A percentile compares a stretch with the other conserved stretches of the same genome.
These are phyloP conservation scores for Oenanthe melanoleuca DNA, from an alignment of 2,113 vertebrate genomes.

Conservation along the genomic window DNA sequence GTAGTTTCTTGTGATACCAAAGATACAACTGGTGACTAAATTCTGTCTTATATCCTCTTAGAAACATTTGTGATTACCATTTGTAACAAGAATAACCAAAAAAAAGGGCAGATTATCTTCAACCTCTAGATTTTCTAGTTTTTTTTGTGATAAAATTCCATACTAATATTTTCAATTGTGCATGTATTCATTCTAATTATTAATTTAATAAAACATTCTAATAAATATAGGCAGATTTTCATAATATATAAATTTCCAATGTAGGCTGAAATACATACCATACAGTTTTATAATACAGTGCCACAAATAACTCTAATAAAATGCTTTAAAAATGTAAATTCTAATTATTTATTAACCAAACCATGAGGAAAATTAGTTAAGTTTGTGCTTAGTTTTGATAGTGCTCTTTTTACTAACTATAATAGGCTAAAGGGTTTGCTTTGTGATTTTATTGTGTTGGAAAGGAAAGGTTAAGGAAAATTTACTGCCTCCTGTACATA, in stretches of 20 bases:
- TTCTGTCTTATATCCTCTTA: neutral
- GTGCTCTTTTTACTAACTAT: neutral
- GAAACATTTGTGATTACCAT: neutral
- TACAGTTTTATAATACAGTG: neutral
- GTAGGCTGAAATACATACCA: rapidly evolving
- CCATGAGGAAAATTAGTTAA: neutral
- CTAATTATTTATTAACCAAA: neutral
- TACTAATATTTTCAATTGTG: neutral
- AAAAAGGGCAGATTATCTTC: neutral
- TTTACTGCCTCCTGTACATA: neutral
- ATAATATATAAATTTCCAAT: neutral
- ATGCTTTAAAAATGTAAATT: neutral
- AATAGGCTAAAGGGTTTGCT: neutral
- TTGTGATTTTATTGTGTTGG: neutral
- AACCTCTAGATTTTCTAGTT: neutral
- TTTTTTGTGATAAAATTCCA: neutral
- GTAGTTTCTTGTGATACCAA: neutral
- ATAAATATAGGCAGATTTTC: neutral
- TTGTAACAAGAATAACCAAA: neutral
- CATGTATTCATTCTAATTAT: rapidly evolving
- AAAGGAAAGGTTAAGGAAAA: conserved; percentile 2
- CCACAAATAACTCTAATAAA: neutral
- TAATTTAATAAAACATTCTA: neutral
- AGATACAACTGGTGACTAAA: neutral
- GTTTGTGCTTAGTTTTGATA: neutral